Base-by-base conservation (phyloP, 1,140 invertebrate species). In the Bilobella aurantiaca region DNA sequence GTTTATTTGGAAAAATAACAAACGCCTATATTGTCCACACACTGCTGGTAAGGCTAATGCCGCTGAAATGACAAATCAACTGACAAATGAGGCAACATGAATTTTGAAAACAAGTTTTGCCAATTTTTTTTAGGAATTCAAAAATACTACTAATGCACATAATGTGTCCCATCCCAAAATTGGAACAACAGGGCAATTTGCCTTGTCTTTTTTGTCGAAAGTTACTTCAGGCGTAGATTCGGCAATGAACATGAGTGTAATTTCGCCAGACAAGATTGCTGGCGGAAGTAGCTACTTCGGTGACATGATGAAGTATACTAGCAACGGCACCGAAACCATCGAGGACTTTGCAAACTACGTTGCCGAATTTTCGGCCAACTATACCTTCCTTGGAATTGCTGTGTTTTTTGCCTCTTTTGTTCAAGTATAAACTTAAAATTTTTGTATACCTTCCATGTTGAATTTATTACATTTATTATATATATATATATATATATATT, bases 351-450 rank as follows among this genome's bases (percentile, higher is more conserved):
- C 42, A 25, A 68, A 58, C 66, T 75, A 47, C 23, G 73, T 72
- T 69, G 65, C 47, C 23, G 62, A 62, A 63, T 76, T 72, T 73
- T 74, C 73, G 30, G 25, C 71, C 1, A 72, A 72, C 61, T 75
- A 74, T 58, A n/a, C 68, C 2, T 72, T 56, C 37, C 67, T 75
- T 62, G 68, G 68, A 18, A 14, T 69, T 5, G 63, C 72, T 12
- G 31, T 32, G 5, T 59, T 59, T 59, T 21, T 59, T 3, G 14
- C 49, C 12, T 58, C 69, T 16, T 73, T 73, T 56, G 46, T 74
- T 28, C 74, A 74, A 72, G 73, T 74, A 58, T 53, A 47, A 42
- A 42, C 34, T 42, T 42, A 42, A 12, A 42, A 42, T 42, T 12
- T 8, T 42, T 42, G 34, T 42, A n/a, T n/a, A n/a, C n/a, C n/a